A percentile compares a stretch with the other conserved stretches of the same genome.
These are phyloP conservation scores for Agrotis clavis DNA, from an alignment of 2,888 invertebrate species.

Conservation along the genomic window DNA sequence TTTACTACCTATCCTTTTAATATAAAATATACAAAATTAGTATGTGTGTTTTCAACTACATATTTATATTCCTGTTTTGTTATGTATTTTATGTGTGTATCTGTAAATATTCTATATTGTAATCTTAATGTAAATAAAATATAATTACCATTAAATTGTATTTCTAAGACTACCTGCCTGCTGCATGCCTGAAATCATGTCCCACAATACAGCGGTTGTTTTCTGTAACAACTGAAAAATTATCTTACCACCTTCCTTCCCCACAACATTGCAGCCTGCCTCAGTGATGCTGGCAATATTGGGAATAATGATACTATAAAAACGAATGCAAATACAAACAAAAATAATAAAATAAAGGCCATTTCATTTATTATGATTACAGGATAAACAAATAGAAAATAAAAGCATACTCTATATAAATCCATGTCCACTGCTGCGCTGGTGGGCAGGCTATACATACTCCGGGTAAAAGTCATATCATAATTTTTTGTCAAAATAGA, in stretches of 20 bases:
- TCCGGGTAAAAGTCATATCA: constrained; percentile 50
- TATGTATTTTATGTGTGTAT: constrained; percentile 18
- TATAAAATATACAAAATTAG: constrained; percentile 19
- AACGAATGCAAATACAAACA: neutral
- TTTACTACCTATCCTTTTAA: neutral
- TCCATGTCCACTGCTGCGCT: constrained; percentile 50
- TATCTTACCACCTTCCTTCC: neutral
- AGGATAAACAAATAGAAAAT: constrained; percentile 77
- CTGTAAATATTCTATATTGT: constrained; percentile 38
- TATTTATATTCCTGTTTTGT: constrained; percentile 1
- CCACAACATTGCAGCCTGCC: neutral
- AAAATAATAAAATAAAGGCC: constrained; percentile 61
- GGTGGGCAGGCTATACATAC: constrained; percentile 47
- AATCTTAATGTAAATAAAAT: constrained; percentile 46
- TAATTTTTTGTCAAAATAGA: constrained; percentile 62
- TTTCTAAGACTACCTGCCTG: neutral
- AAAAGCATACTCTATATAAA: constrained; percentile 71
- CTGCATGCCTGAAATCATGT: too few relatives aligned
- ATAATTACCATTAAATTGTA: constrained; percentile 8
- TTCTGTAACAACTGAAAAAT: neutral
- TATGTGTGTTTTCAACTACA: neutral
- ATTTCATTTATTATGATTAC: constrained; percentile 77
- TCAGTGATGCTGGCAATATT: neutral
- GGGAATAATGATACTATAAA: neutral
- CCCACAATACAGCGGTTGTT: neutral